A percentile compares a stretch with the other conserved stretches of the same genome.
Conservation (phyloP, 2,113 vertebrate genomes). For the Gambusia holbrooki region DNA sequence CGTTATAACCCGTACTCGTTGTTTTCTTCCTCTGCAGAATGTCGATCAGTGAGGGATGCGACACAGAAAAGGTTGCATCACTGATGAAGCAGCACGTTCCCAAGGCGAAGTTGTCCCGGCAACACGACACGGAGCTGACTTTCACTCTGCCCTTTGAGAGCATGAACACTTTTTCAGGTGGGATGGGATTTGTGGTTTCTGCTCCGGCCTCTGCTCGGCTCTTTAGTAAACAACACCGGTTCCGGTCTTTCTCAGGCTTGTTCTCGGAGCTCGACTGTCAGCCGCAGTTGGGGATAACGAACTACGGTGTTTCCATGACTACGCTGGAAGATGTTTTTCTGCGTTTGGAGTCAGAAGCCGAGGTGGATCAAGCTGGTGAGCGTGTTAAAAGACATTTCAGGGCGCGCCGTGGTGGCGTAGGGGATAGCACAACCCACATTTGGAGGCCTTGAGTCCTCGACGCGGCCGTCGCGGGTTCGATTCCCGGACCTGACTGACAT, state of each 20-base stretch:
- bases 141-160: slow-evolving; percentile 92
- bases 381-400: not conserved
- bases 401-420: no score
- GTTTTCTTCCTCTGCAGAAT: slow-evolving; percentile 79
- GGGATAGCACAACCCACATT: no score
- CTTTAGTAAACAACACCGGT: not conserved
- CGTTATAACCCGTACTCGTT: not conserved
- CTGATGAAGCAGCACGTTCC: slow-evolving; percentile 87
- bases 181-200: not conserved
- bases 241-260: slow-evolving; percentile 78
- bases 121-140: slow-evolving; percentile 87
- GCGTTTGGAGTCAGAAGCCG: slow-evolving; percentile 91
- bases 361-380: slow-evolving; percentile 93
- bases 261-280: slow-evolving; percentile 91
- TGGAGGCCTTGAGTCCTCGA: no score
- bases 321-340: slow-evolving; percentile 97
- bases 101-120: slow-evolving; percentile 84
- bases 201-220: not conserved
- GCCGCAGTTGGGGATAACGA: slow-evolving; percentile 86
- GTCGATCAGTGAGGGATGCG: slow-evolving; percentile 85
- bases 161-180: slow-evolving; percentile 93
- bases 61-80: slow-evolving; percentile 80
- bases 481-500: no score
- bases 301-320: slow-evolving; percentile 97
- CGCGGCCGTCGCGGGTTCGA: no score